Evolutionary conservation across 2,888 invertebrate genomes (phyloP).

Genomic region (Gryllus longicercus): DNA sequence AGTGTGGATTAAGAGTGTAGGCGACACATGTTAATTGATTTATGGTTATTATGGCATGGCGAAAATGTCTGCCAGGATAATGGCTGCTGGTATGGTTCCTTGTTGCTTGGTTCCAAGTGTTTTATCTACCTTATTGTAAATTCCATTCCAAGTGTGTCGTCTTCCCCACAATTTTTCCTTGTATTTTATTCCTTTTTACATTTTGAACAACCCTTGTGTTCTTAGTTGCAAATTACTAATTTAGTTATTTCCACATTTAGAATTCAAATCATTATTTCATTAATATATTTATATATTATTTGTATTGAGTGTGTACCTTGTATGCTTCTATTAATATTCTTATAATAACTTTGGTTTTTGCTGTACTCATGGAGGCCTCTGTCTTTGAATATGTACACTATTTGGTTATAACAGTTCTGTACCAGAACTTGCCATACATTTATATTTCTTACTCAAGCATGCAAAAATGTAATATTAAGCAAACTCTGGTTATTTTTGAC

Average conservation of each 20-base stretch:
- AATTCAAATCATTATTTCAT: neutral
- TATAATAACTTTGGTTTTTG: too few species aligned
- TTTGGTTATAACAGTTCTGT: too few species aligned
- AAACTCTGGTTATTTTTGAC: too few species aligned
- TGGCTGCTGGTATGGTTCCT: conserved; percentile 8
- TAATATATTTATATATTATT: neutral
- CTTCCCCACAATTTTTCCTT: neutral
- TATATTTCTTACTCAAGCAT: too few species aligned
- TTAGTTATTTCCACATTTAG: neutral
- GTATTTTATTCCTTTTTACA: neutral
- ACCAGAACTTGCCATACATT: too few species aligned
- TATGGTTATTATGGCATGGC: neutral
- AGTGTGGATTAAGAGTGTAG: neutral
- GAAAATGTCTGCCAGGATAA: neutral
- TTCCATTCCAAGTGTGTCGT: neutral
- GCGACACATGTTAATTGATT: neutral
- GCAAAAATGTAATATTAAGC: too few species aligned
- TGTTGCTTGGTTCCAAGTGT: neutral
- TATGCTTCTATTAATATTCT: neutral
- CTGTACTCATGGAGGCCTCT: too few species aligned
- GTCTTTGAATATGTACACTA: too few species aligned
- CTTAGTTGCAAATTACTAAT: neutral
- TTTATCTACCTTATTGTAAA: neutral
- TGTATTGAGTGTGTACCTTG: neutral
- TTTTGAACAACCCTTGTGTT: neutral